A percentile compares a stretch with the other conserved stretches of the same genome.
These are phyloP conservation scores for Bubo bubo DNA, from an alignment of 2,113 vertebrate genomes.

Conservation along the genomic window DNA sequence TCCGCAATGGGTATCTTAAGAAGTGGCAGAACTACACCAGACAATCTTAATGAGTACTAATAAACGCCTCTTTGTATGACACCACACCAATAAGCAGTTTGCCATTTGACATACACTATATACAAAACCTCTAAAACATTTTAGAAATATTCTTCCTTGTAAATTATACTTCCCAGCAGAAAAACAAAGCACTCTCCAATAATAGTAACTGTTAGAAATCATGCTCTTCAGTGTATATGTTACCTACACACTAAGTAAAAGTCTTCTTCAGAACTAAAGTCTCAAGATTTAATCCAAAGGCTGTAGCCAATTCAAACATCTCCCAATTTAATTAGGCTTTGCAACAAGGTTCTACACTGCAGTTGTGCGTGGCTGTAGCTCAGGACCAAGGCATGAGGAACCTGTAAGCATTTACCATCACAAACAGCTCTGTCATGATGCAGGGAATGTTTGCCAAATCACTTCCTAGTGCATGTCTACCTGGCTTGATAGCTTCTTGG, in stretches of 20 bases:
- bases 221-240: not conserved
- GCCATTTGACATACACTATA: not conserved
- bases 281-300: not conserved
- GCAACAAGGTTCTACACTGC: not conserved
- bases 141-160: not conserved
- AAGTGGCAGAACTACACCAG: not conserved
- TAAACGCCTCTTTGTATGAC: not conserved
- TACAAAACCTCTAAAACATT: not conserved
- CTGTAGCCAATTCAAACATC: not conserved
- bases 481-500: not conserved
- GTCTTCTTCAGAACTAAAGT: not conserved
- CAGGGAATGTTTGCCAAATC: not conserved
- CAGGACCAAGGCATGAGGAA: not conserved
- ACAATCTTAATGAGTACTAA: not conserved
- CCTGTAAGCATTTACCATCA: not conserved
- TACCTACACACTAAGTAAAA: not conserved
- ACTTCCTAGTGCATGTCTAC: not conserved
- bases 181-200: not conserved
- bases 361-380: not conserved
- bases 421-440: conserved; percentile 10
- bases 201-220: not conserved
- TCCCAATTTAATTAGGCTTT: not conserved
- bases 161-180: not conserved
- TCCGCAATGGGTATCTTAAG: not conserved
- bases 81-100: not conserved